Conservation (phyloP, 2,797 vertebrate genomes). For the Silurus lanzhouensis region DNA sequence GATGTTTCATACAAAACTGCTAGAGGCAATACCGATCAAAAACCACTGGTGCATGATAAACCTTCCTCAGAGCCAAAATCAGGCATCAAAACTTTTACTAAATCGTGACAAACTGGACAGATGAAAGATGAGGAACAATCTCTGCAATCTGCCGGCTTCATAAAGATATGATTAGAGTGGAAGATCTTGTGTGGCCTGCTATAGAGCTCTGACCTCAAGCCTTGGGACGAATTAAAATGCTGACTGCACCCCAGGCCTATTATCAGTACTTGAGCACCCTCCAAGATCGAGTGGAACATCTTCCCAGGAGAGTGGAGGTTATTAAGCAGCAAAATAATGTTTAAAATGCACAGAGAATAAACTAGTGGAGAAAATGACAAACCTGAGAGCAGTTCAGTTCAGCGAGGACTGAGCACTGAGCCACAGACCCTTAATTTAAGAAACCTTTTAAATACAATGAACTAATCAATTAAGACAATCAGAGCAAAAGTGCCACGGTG, state of each 20-base stretch:
- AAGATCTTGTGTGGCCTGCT: no score
- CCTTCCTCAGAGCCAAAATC: not conserved
- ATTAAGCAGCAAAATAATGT: no score
- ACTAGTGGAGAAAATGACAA: not conserved
- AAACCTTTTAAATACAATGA: not conserved
- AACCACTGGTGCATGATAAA: not conserved
- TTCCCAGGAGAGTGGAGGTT: no score
- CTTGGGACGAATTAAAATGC: no score
- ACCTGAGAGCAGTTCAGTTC: not conserved
- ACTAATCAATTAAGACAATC: not conserved
- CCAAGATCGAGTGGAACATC: no score
- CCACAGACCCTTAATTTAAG: not conserved
- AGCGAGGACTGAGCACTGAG: not conserved
- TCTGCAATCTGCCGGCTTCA: not conserved
- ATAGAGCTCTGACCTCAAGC: no score
- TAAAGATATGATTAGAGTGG: no score
- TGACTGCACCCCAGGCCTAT: no score
- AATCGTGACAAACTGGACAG: not conserved
- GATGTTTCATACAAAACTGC: not conserved
- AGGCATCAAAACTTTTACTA: not conserved
- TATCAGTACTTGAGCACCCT: no score
- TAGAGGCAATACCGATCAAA: not conserved
- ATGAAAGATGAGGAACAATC: not conserved
- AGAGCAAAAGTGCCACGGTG: no score
- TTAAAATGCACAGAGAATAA: not conserved